These are phyloP conservation scores for Hystrix cristata DNA, from an alignment of 2,113 vertebrate genomes.

Conservation along the genomic window DNA sequence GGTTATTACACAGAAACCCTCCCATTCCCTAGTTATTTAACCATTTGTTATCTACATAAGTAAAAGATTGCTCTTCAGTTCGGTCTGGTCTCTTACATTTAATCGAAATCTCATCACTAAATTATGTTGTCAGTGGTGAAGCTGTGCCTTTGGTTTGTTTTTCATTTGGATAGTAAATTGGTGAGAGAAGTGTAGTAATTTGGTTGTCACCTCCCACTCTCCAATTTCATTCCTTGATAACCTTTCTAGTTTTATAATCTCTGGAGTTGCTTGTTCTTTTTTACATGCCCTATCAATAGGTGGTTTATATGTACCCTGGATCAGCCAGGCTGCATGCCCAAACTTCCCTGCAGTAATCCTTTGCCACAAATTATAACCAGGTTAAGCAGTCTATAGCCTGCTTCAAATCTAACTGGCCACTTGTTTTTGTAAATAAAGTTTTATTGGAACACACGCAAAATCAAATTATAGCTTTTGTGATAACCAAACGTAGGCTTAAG, in stretches of 20 bases:
- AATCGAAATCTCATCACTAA: neutral
- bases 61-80: slow-evolving; percentile 65
- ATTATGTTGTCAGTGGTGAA: slow-evolving; percentile 65
- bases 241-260: neutral
- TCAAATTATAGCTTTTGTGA: slow-evolving; percentile 23
- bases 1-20: slow-evolving; percentile 80
- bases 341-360: slow-evolving; percentile 29
- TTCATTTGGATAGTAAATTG: slow-evolving; percentile 71
- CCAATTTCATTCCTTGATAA: slow-evolving; percentile 27
- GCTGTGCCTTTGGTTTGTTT: neutral
- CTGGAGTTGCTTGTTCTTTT: slow-evolving; percentile 42
- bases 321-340: neutral
- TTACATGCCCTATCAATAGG: neutral
- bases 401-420: neutral
- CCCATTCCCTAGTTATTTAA: slow-evolving; percentile 80
- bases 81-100: slow-evolving; percentile 52
- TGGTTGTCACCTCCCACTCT: neutral
- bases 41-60: slow-evolving; percentile 75
- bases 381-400: neutral
- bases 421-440: neutral
- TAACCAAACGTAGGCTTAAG: slow-evolving; percentile 47
- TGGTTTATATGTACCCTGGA: slow-evolving; percentile 18
- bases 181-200: slow-evolving; percentile 22
- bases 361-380: neutral
- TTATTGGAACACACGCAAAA: neutral